Conservation (phyloP, 2,888 invertebrate genomes). For the Punctoribates punctum region DNA sequence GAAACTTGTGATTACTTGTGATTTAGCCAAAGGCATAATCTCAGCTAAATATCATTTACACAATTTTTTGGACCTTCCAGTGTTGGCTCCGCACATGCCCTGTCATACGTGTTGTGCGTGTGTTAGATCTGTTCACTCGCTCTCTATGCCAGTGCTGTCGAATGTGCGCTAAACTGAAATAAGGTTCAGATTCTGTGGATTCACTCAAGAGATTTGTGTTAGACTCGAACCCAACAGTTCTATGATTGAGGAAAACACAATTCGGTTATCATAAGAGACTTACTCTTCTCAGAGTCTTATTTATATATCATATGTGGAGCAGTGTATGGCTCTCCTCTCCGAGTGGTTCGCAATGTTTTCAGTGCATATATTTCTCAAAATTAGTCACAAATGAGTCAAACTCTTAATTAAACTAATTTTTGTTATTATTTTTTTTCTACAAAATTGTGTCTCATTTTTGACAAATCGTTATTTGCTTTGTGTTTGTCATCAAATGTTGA, state of each 20-base stretch:
- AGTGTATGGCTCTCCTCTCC: not conserved
- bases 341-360: not conserved
- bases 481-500: constrained; percentile 18
- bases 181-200: constrained; percentile 29
- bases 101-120: constrained; percentile 11
- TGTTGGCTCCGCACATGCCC: constrained; percentile 22
- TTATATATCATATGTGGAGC: constrained; percentile 24
- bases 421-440: not conserved
- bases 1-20: constrained; percentile 35
- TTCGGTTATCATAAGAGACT: constrained; percentile 2
- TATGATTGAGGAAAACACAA: constrained; percentile 12
- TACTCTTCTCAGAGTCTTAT: not conserved
- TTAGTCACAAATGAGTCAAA: constrained; percentile 17
- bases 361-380: constrained; percentile 4
- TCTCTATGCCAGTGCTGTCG: not conserved
- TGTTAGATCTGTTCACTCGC: not conserved
- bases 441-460: constrained; percentile 4
- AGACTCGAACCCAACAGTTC: not conserved
- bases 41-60: constrained; percentile 37
- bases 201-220: constrained; percentile 19
- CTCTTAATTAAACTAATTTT: not conserved
- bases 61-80: not conserved
- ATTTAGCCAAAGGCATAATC: constrained; percentile 7
- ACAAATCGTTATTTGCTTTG: not conserved
- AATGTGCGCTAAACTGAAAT: constrained; percentile 24